Conservation (phyloP, 2,888 invertebrate genomes). For the Diogma glabrata region DNA sequence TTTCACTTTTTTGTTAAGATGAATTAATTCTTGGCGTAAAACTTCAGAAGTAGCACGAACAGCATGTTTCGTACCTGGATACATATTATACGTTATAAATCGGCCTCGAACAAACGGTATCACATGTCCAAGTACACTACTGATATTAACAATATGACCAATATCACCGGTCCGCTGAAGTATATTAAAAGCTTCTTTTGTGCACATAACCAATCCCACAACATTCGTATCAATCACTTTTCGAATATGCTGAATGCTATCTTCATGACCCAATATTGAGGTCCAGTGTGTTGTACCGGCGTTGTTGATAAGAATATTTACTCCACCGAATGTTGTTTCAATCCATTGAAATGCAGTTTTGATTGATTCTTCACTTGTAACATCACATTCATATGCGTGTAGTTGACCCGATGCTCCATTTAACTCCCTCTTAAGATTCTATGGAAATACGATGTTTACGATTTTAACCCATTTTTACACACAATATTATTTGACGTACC, state of each 20-base stretch:
- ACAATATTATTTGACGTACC: too few species aligned
- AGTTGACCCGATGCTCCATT: conserved; percentile 21
- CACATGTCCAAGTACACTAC: conserved; percentile 31
- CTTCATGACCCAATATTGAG: conserved; percentile 18
- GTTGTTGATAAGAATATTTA: conserved; percentile 46
- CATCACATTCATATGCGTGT: conserved; percentile 37
- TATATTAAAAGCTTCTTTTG: conserved; percentile 36
- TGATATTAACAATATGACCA: conserved; percentile 39
- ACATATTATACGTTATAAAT: conserved; percentile 21
- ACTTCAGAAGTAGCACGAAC: conserved; percentile 26
- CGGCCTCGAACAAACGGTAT: too few species aligned
- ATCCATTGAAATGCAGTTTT: conserved; percentile 41
- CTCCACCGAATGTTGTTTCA: conserved; percentile 38
- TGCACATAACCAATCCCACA: conserved; percentile 34
- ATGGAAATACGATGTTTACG: too few species aligned
- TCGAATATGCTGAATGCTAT: conserved; percentile 24
- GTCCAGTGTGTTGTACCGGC: conserved; percentile 33
- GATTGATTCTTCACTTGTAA: conserved; percentile 42
- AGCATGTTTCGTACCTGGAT: conserved; percentile 28
- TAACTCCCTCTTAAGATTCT: too few species aligned
- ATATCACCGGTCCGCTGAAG: conserved; percentile 35
- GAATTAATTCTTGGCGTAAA: conserved; percentile 24
- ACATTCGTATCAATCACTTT: conserved; percentile 37
- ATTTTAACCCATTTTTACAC: too few species aligned
- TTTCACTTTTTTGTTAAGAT: background rate